A percentile compares a stretch with the other conserved stretches of the same genome.
Evolutionary conservation across 2,888 invertebrate genomes (phyloP).

Genomic region (Scaptomyza flava): DNA sequence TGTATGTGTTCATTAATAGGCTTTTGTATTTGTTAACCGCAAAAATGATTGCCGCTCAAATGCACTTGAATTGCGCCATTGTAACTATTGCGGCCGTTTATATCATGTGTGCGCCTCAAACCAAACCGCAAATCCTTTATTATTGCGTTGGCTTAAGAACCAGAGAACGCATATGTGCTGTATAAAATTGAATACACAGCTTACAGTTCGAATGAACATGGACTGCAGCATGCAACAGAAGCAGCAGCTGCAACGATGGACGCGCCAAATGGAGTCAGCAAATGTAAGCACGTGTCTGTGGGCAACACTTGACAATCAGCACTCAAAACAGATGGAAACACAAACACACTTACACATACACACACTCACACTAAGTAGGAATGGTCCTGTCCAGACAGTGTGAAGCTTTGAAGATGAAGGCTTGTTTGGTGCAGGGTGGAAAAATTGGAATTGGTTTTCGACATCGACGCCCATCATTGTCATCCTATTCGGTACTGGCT

Average conservation of each 20-base stretch:
- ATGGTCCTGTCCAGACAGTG: conserved; percentile 15
- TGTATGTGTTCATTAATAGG: conserved; percentile 70
- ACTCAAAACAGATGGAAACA: conserved; percentile 63
- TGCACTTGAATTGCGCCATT: conserved; percentile 73
- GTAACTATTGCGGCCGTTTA: conserved; percentile 45
- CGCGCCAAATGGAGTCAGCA: conserved; percentile 46
- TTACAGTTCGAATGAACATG: conserved; percentile 51
- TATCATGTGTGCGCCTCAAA: conserved; percentile 18
- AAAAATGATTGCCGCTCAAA: conserved; percentile 81
- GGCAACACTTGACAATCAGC: conserved; percentile 76
- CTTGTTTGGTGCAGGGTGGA: conserved; percentile 29
- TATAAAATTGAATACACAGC: conserved; percentile 73
- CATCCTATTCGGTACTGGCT: conserved; percentile 32
- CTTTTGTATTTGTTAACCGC: conserved; percentile 79
- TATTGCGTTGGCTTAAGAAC: conserved; percentile 66
- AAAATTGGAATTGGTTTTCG: conserved; percentile 67
- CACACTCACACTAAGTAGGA: not conserved
- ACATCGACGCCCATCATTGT: conserved; percentile 61
- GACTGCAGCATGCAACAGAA: conserved; percentile 33
- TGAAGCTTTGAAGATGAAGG: conserved; percentile 47
- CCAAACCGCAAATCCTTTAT: conserved; percentile 73
- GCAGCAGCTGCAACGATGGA: conserved; percentile 7
- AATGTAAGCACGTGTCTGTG: conserved; percentile 77
- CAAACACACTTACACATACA: conserved; percentile 15
- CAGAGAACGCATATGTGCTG: conserved; percentile 25